phyloP scores from a whole-genome alignment of 2,113 vertebrate species.

The Erythrolamprus reginae region DNA sequence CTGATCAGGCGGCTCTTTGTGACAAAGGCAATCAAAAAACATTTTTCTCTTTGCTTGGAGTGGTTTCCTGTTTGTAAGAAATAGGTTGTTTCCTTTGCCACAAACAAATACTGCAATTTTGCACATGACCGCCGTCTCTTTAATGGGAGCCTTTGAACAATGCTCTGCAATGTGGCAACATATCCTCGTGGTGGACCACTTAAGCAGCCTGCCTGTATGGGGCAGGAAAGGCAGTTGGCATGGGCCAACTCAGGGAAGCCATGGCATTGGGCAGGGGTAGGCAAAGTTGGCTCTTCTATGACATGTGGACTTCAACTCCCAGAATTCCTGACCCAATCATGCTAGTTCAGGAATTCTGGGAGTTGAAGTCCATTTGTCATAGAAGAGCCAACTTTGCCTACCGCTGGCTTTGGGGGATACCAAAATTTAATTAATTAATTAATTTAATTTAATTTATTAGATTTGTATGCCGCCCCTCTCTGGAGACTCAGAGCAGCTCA shows the following conservation, averaged over 20 bases:
- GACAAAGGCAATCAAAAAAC: background rate
- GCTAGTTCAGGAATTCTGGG: too few species aligned
- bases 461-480: too few species aligned
- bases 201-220: background rate
- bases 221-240: background rate
- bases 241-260: background rate
- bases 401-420: too few species aligned
- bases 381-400: too few species aligned
- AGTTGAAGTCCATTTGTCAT: too few species aligned
- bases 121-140: background rate
- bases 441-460: too few species aligned
- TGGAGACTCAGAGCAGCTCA: too few species aligned
- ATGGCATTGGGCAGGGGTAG: background rate
- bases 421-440: too few species aligned
- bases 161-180: background rate
- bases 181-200: background rate
- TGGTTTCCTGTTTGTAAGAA: background rate
- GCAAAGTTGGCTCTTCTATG: too few species aligned
- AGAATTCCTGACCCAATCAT: too few species aligned
- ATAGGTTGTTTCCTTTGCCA: conserved; percentile 12
- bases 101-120: background rate
- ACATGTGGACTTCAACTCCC: too few species aligned
- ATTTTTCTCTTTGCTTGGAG: background rate
- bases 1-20: background rate
- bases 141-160: background rate